phyloP scores from a whole-genome alignment of 2,888 invertebrate genomes.

The Lasioglossum zephyrum region DNA sequence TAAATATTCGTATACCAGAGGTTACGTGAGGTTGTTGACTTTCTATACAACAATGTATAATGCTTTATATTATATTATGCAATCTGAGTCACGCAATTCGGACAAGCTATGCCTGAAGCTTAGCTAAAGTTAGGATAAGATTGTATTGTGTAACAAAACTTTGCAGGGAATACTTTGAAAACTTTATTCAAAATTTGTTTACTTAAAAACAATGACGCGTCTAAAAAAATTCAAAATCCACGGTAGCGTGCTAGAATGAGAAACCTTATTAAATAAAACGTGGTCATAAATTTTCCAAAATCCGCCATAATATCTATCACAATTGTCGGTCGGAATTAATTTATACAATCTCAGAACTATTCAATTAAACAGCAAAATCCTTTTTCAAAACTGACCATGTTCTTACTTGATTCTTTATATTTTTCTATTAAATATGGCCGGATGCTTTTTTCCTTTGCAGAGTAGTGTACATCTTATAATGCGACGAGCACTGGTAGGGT shows the following conservation, averaged over 20 bases:
- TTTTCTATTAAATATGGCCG: no score
- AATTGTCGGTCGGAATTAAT: not conserved
- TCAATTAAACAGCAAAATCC: no score
- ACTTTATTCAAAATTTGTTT: not conserved
- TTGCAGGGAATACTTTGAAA: not conserved
- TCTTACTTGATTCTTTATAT: no score
- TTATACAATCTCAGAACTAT: no score
- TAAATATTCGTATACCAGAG: not conserved
- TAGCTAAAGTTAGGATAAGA: not conserved
- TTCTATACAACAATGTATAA: not conserved
- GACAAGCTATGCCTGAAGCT: not conserved
- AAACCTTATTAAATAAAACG: no score
- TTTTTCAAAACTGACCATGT: no score
- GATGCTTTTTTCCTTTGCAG: no score
- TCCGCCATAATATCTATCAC: not conserved
- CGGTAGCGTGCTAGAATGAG: not conserved
- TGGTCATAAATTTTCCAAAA: not conserved
- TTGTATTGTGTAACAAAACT: not conserved
- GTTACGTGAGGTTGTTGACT: not conserved
- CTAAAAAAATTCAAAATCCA: not conserved
- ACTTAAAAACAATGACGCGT: not conserved
- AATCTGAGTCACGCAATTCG: conserved; percentile 1
- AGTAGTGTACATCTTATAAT: no score
- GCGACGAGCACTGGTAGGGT: not conserved
- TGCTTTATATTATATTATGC: not conserved